A percentile compares a stretch with the other conserved stretches of the same genome.
These are phyloP conservation scores for Embidobia sp. DNA, from an alignment of 2,888 invertebrate species.

Conservation along the genomic window DNA sequence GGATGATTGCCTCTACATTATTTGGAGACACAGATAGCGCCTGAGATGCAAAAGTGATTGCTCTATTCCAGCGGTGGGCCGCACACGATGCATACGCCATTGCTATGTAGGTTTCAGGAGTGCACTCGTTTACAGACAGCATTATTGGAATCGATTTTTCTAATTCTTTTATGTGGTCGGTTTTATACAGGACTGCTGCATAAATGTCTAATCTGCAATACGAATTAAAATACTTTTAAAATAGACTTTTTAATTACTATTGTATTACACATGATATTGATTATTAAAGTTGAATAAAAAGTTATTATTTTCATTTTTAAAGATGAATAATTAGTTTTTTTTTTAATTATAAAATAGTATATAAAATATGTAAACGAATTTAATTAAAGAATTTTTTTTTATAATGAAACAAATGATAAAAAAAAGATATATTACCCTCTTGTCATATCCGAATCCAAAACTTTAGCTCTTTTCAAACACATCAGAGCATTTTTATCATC, in stretches of 20 bases:
- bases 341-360: too few relatives aligned
- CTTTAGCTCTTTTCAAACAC: conserved; percentile 82
- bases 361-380: too few relatives aligned
- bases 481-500: conserved; percentile 66
- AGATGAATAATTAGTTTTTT: too few relatives aligned
- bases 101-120: conserved; percentile 89
- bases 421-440: conserved; percentile 72
- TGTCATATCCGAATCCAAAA: conserved; percentile 77
- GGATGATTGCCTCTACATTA: conserved; percentile 88
- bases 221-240: conserved; percentile 6
- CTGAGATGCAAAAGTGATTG: conserved; percentile 89
- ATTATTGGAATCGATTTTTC: conserved; percentile 84
- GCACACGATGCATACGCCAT: conserved; percentile 88
- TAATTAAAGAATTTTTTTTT: background rate
- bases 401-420: background rate
- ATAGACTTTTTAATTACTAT: too few relatives aligned
- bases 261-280: too few relatives aligned
- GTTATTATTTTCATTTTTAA: too few relatives aligned
- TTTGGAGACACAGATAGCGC: conserved; percentile 85
- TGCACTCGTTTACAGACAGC: conserved; percentile 82
- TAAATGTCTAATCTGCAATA: conserved; percentile 85
- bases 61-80: conserved; percentile 86
- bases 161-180: conserved; percentile 84
- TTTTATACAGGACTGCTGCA: conserved; percentile 84
- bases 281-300: too few relatives aligned